phyloP scores from a whole-genome alignment of 2,113 vertebrate species.

The Martes martes region DNA sequence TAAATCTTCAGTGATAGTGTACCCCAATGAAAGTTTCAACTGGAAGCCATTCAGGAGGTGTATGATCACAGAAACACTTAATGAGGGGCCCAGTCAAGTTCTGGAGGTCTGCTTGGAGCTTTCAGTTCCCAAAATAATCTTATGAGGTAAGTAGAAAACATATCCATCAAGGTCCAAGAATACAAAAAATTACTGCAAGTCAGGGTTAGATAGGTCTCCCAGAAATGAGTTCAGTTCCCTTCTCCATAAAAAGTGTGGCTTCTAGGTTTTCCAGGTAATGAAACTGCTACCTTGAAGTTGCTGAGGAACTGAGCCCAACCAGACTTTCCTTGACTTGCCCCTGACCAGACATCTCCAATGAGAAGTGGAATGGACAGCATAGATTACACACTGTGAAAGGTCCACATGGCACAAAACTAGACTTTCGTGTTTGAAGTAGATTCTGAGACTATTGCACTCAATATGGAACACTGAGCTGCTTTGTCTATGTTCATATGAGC shows the following conservation, averaged over 20 bases:
- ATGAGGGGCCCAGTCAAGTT: not conserved
- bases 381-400: not conserved
- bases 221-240: not conserved
- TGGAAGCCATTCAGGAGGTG: not conserved
- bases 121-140: not conserved
- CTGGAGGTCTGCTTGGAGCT: not conserved
- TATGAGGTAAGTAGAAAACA: not conserved
- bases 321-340: not conserved
- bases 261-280: not conserved
- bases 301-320: not conserved
- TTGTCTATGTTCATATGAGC: not conserved
- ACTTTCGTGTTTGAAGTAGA: not conserved
- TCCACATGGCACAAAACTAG: not conserved
- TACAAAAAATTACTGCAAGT: not conserved
- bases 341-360: not conserved
- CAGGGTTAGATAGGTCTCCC: not conserved
- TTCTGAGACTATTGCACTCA: not conserved
- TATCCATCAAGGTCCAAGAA: not conserved
- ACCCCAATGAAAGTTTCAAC: not conserved
- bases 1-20: not conserved
- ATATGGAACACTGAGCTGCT: not conserved
- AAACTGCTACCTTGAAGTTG: not conserved
- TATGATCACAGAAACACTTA: not conserved
- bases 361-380: not conserved
- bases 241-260: not conserved